Conservation (phyloP, 92 coral and sea anemone genomes). For the Phenganax marumi region DNA sequence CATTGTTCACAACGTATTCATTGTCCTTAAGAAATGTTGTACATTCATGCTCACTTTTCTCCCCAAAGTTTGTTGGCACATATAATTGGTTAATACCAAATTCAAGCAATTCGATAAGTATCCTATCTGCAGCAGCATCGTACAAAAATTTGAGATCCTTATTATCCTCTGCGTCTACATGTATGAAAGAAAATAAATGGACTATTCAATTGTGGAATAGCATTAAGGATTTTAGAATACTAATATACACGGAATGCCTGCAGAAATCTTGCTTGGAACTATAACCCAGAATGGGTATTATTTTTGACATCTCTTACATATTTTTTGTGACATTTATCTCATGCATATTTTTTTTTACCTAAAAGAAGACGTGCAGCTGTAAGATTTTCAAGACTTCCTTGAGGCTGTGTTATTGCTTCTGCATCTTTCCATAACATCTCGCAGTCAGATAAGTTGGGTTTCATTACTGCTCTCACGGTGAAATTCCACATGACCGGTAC, state of each 20-base stretch:
- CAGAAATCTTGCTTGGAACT: background rate
- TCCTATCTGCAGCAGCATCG: constrained; percentile 11
- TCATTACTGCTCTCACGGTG: constrained; percentile 36
- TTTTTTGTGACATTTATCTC: background rate
- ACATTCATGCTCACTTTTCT: background rate
- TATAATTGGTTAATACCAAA: constrained; percentile 23
- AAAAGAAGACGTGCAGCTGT: background rate
- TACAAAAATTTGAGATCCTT: constrained; percentile 10
- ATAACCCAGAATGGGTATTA: background rate
- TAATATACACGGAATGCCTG: background rate
- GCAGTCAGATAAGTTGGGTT: constrained; percentile 27
- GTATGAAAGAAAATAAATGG: background rate
- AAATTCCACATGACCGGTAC: constrained; percentile 39
- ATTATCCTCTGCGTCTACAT: background rate
- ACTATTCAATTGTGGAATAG: background rate
- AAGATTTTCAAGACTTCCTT: constrained; percentile 4
- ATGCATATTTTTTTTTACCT: background rate
- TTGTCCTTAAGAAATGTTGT: background rate
- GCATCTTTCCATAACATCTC: constrained; percentile 34
- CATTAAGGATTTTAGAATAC: background rate
- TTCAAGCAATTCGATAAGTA: constrained; percentile 17
- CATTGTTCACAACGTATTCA: background rate
- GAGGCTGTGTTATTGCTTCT: constrained; percentile 31
- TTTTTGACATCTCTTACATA: background rate
- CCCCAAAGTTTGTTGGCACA: constrained; percentile 1